Evolutionary conservation across 2,888 invertebrate species (phyloP), one percentile per base, ranked within the genome.

Genomic region (Tholera decimalis): DNA sequence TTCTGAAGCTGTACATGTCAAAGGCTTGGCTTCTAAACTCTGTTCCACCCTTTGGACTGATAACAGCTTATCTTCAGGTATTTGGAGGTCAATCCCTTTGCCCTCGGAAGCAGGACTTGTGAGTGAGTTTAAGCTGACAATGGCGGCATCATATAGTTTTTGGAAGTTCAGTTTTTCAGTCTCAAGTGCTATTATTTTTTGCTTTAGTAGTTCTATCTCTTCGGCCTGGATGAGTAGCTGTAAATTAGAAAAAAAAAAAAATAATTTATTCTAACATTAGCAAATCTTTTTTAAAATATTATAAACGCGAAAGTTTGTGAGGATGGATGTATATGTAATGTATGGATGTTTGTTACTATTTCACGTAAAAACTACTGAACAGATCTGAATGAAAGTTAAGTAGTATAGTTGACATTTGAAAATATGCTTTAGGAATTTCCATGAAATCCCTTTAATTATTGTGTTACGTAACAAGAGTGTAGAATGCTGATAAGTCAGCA

Each of bases 81-180:
- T 89, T 56, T 89, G 88, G 0, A 95, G 77, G 1, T 94, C 93
- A 2, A 94, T 71, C 0, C 77, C 86, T 83, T 92, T 93, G 47
- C 79, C 89, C 26, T 95, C 96, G 0, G 91, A 90, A 0, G 89
- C 84, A 0, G 95, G 96, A 74, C 93, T 96, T 35, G 95, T 94
- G 1, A 96, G 83, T 1, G 95, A 93, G 70, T 95, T 96, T 3
- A 96, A 83, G 64, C 94, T 95, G 7, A 95, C 93, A 63, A 96
- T 91, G 3, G 96, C 96, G 43, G 95, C 95, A 67, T 96, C 94
- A 80, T 96, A 94, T 18, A 96, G 83, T 80, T 94, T 96, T 87
- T 96, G 96, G 71, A 96, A 94, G 80, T 96, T 96, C 15, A 94
- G 81, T 80, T 96, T 96, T 78, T 96, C 96, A 49, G 95, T 95